Base-by-base conservation (phyloP, 2,113 vertebrate genomes). In the Brachirus orientalis region DNA sequence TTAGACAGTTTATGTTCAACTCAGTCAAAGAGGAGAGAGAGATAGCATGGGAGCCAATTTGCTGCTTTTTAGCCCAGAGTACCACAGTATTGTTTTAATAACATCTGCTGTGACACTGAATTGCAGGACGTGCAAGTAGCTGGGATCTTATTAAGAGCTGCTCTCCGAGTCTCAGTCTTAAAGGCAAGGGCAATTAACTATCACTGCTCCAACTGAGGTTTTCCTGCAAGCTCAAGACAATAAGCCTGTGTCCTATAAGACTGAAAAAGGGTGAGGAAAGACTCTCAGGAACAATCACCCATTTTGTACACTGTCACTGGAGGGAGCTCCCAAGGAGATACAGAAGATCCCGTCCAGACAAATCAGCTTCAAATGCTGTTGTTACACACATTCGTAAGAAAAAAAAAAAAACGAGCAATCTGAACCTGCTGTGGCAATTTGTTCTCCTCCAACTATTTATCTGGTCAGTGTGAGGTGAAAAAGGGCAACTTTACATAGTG, bases 401-500 rank as follows among this genome's bases (percentile, higher is more conserved):
- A 63, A 46, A 78, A 41, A 48, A 57, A 68, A 72, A 63, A 46
- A 78, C 37, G 67, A 72, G 61, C 73, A 71, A 59, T 83, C 77
- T 63, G 45, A 67, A 61, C 43, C 66, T 28, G 28, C 28, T 28
- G 28, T 28, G 46, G 50, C 20, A 16, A 71, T 63, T 66, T 63
- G 68, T 45, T 51, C 20, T 40, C 46, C 64, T 75, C 43, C 35
- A 53, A 28, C 45, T 59, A 58, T 66, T 73, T 72, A 82, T 83
- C 66, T 70, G 61, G 58, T 76, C 66, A 55, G 38, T 52, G 57
- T 13, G 71, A 41, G 46, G 38, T 28, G 28, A 28, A 28, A 28
- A 40, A 64, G 51, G 17, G 12, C 48, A 18, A 47, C 50, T 74
- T 66, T 72, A 44, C 67, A 60, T 62, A 62, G 46, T 5, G 57